Base-by-base conservation (phyloP, 92 coral and sea anemone species). In the Bergia puertoricense region DNA sequence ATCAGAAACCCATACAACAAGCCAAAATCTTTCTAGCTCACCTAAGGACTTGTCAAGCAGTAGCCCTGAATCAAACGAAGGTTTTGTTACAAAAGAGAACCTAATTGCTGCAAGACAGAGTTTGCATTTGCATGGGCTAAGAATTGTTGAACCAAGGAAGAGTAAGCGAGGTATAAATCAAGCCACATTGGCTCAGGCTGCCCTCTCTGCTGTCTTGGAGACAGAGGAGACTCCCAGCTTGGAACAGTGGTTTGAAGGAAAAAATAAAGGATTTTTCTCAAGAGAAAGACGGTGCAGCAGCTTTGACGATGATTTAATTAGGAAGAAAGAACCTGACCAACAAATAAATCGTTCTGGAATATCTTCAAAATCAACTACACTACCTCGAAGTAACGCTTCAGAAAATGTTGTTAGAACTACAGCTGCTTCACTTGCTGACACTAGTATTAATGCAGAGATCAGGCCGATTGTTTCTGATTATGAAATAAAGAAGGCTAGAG, bases 111-210 rank as follows among this genome's bases (percentile, higher is more conserved):
- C 92, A 8, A 86, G 71, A 46, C 89, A 89, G 38, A 92, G 76
- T 46, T 23, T 92, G 36, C 76, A 77, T 11, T 65, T 92, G 44
- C 81, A 66, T 65, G 90, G 92, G 45, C 83, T 92, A 41, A 85
- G 88, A 57, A 76, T 87, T 66, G 89, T 89, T 4, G 85, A 85
- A 44, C 88, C 93, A 9, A 92, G 90, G 80, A 94, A 80, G 42
- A 79, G 86, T 45, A 91, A 89, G 43, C 89, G 89, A 39, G 92
- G 89, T 41, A 91, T 94, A 75, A 91, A 89, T 65, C 94, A 93
- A 86, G 94, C 95, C 8, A 95, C 98, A 3, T 88, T 97, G 73
- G 99, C 98, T 0, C 94, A 93, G 59, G 99, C 98, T 2, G 99
- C 98, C 7, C 93, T 95, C 30, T 91, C 97, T 50, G 99, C 96